Conservation (phyloP, 2,113 vertebrate genomes). For the Hassar affinis region DNA sequence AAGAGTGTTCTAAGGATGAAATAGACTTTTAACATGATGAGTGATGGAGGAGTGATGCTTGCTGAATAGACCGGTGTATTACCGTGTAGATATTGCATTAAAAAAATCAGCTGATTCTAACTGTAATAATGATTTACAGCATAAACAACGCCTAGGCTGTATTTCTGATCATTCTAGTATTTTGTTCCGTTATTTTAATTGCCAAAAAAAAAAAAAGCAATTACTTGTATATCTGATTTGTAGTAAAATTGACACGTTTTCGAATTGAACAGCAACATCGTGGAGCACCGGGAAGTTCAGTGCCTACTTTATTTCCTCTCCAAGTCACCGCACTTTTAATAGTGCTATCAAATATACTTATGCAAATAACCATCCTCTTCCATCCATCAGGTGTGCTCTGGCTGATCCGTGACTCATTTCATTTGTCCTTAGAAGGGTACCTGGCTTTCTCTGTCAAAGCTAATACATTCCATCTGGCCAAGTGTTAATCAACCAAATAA, state of each 20-base stretch:
- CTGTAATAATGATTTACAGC: neutral
- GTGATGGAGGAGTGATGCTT: neutral
- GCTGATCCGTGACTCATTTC: slow-evolving; percentile 30
- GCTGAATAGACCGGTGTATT: neutral
- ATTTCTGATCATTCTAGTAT: neutral
- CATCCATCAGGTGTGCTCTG: slow-evolving; percentile 18
- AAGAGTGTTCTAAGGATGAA: neutral
- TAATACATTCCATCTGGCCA: slow-evolving; percentile 33
- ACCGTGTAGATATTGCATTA: neutral
- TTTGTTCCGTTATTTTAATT: neutral
- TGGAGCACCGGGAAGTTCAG: neutral
- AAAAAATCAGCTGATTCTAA: neutral
- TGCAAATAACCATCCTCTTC: slow-evolving; percentile 16
- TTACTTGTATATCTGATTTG: too few species aligned
- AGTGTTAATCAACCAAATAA: slow-evolving; percentile 34
- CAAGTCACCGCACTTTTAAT: slow-evolving; percentile 18
- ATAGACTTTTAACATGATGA: neutral
- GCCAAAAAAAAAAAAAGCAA: too few species aligned
- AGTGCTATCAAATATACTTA: slow-evolving; percentile 32
- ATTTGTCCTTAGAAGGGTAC: slow-evolving; percentile 11
- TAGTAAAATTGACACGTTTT: too few species aligned
- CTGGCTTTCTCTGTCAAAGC: slow-evolving; percentile 17
- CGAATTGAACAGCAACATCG: too few species aligned
- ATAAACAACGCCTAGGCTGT: neutral
- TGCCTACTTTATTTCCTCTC: neutral